Conservation (phyloP, 2,797 vertebrate species). For the Lerista edwardsae region DNA sequence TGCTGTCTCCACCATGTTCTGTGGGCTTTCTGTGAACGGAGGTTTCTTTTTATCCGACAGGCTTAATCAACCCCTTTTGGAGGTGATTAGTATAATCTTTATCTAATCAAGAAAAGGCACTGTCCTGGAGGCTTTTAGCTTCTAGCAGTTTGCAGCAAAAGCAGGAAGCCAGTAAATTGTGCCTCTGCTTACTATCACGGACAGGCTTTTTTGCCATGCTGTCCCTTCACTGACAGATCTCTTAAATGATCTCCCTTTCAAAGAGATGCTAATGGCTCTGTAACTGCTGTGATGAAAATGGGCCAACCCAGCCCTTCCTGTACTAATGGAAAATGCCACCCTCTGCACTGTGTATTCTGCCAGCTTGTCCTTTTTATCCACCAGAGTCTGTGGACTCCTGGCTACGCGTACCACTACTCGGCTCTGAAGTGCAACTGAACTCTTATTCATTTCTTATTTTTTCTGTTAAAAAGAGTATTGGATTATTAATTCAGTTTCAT, state of each 20-base stretch:
- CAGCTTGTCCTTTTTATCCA: neutral
- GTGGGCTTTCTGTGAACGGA: neutral
- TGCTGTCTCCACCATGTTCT: too few species aligned
- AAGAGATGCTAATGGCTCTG: neutral
- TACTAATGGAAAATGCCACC: neutral
- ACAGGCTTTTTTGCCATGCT: neutral
- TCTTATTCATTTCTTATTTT: neutral
- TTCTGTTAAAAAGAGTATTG: neutral
- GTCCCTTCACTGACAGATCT: neutral
- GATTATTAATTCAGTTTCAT: too few species aligned
- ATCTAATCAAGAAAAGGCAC: neutral
- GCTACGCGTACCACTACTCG: neutral
- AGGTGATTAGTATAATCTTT: neutral
- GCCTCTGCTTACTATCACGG: neutral
- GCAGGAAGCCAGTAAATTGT: neutral
- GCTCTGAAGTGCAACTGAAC: neutral
- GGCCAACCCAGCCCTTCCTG: neutral
- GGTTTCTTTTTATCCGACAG: neutral
- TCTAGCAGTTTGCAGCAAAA: neutral
- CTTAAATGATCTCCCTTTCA: neutral
- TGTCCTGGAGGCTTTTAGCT: neutral
- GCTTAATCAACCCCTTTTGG: neutral
- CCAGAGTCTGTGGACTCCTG: neutral
- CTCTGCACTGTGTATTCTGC: neutral
- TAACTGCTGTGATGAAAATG: neutral